Evolutionary conservation across 2,888 invertebrate species (phyloP).

Genomic region (Argyresthia goedartella): DNA sequence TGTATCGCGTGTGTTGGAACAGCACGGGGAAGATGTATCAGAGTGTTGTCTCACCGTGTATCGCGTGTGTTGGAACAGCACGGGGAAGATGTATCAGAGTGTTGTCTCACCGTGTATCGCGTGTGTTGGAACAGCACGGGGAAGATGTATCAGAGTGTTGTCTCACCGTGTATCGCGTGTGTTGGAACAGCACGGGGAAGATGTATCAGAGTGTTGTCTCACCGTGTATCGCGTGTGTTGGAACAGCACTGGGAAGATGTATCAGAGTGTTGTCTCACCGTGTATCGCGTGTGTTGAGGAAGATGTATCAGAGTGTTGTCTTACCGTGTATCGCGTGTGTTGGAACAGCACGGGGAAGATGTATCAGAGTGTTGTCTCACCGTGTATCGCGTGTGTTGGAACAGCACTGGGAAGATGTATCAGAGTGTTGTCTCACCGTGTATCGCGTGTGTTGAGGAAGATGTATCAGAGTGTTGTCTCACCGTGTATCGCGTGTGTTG

Average conservation of each 20-base stretch:
- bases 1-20: constrained; percentile 93
- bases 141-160: constrained; percentile 53
- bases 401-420: constrained; percentile 83
- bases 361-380: constrained; percentile 45
- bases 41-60: constrained; percentile 75
- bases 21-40: constrained; percentile 80
- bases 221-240: constrained; percentile 92
- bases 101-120: constrained; percentile 79
- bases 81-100: constrained; percentile 75
- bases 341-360: constrained; percentile 91
- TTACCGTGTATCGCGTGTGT: constrained; percentile 88
- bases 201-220: constrained; percentile 23
- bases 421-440: constrained; percentile 65
- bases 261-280: constrained; percentile 55
- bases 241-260: constrained; percentile 86
- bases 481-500: constrained; percentile 92
- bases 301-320: constrained; percentile 18
- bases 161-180: constrained; percentile 86
- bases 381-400: constrained; percentile 92
- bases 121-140: constrained; percentile 94
- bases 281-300: constrained; percentile 93
- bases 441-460: constrained; percentile 91
- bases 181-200: constrained; percentile 94
- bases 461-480: constrained; percentile 23
- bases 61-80: constrained; percentile 90